Percentiles rank a stretch among this genome's conserved stretches.
Conservation (phyloP, 2,113 vertebrate species). For the Physeter macrocephalus region DNA sequence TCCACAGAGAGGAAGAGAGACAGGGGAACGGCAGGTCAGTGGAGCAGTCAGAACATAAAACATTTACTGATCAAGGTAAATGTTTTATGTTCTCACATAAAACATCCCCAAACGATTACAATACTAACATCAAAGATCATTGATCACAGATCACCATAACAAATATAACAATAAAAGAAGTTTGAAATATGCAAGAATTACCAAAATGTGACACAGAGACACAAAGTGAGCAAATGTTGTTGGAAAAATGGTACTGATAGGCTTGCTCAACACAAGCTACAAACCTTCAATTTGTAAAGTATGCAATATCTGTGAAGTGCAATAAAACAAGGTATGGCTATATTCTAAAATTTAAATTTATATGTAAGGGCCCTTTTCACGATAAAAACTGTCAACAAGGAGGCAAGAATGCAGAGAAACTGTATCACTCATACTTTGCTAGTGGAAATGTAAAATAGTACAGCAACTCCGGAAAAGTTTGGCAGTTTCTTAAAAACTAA, state of each 20-base stretch:
- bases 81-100: too few species aligned
- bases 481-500: not conserved
- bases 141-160: not conserved
- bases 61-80: too few species aligned
- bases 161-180: not conserved
- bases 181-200: not conserved
- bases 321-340: not conserved
- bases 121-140: not conserved
- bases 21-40: too few species aligned
- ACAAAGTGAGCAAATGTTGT: not conserved
- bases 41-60: too few species aligned
- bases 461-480: not conserved
- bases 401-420: not conserved
- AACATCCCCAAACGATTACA: not conserved
- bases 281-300: not conserved
- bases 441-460: not conserved
- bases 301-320: not conserved
- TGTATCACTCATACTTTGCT: not conserved
- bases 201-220: not conserved
- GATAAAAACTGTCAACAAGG: not conserved
- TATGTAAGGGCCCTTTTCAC: not conserved
- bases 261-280: not conserved
- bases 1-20: too few species aligned
- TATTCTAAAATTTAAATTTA: not conserved
- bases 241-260: not conserved